Evolutionary conservation across 2,797 vertebrate species (phyloP), one percentile per base, ranked within the genome.

Genomic region (Myiotriccus ornatus): DNA sequence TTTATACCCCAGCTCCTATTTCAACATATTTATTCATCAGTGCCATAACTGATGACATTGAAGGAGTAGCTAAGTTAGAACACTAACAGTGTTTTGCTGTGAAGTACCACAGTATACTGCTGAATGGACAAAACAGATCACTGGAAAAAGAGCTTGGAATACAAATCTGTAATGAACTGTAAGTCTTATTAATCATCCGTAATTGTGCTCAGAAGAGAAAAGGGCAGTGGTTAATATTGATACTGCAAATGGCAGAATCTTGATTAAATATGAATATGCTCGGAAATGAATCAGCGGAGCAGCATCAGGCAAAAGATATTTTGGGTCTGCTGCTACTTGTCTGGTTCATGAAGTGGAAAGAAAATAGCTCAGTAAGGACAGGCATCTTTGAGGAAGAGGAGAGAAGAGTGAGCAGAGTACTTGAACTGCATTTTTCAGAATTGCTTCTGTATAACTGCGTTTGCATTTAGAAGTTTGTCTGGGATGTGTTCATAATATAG

Each of bases 191-290:
- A 93, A 91, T 93, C 89, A 88, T 81, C 88, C 57, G 14, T 87
- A 89, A 91, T 92, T 92, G 87, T 83, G 50, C 62, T 84, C 57
- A 81, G 55, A 88, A 95, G 34, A 73, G 57, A 83, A 87, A 93
- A 92, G 69, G 76, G n/a, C 84, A 67, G 65, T 70, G 52, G 47
- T 93, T 91, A 75, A 88, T 78, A 91, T 27, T 59, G 65, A 55
- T 88, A 49, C 55, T 55, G 63, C 59, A 84, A 91, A 67, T 73
- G 74, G 50, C 67, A 95, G 87, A 78, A 67, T 91, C 68, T 79
- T 88, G 89, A 95, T 86, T 91, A 95, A 95, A 85, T 95, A 89
- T 89, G 89, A 92, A 89, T 91, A 90, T 81, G 62, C 49, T 81
- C 3, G 6, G 63, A 86, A 90, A 76, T 93, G 4, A 84, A 76